phyloP scores from a whole-genome alignment of 92 coral and sea anemone genomes.

The Bergia puertoricense region DNA sequence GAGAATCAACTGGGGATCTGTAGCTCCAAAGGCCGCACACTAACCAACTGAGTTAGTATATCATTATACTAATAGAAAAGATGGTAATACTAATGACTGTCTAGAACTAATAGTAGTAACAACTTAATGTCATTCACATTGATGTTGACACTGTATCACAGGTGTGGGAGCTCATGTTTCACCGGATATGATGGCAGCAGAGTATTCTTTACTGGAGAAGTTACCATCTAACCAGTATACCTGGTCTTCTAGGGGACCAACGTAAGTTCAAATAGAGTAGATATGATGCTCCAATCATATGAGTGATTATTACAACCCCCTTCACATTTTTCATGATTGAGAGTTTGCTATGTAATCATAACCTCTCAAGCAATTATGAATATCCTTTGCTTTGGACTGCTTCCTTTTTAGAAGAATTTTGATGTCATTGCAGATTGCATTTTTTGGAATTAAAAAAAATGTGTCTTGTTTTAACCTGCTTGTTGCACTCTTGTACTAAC shows the following conservation, averaged over 20 bases:
- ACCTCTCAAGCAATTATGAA: too few relatives aligned
- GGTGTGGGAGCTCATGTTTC: constrained; percentile 99
- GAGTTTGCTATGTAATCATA: too few relatives aligned
- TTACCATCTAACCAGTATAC: constrained; percentile 98
- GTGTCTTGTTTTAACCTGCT: too few relatives aligned
- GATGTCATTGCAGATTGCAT: too few relatives aligned
- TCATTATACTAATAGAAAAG: too few relatives aligned
- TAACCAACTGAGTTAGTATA: too few relatives aligned
- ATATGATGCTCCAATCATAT: neutral
- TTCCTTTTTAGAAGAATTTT: neutral
- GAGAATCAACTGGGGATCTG: too few relatives aligned
- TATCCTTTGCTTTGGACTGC: neutral
- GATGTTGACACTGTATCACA: constrained; percentile 2
- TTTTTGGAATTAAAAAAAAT: too few relatives aligned
- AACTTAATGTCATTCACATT: neutral
- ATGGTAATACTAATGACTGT: neutral
- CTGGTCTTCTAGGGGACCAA: constrained; percentile 98
- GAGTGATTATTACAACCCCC: too few relatives aligned
- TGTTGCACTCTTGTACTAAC: too few relatives aligned
- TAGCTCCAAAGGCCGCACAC: too few relatives aligned
- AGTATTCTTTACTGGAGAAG: constrained; percentile 91
- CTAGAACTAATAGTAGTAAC: neutral
- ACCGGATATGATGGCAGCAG: constrained; percentile 99
- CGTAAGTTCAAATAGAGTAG: constrained; percentile 64
- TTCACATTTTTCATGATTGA: neutral